These are phyloP conservation scores for Carapus acus DNA, from an alignment of 2,797 vertebrate genomes.

Conservation along the genomic window DNA sequence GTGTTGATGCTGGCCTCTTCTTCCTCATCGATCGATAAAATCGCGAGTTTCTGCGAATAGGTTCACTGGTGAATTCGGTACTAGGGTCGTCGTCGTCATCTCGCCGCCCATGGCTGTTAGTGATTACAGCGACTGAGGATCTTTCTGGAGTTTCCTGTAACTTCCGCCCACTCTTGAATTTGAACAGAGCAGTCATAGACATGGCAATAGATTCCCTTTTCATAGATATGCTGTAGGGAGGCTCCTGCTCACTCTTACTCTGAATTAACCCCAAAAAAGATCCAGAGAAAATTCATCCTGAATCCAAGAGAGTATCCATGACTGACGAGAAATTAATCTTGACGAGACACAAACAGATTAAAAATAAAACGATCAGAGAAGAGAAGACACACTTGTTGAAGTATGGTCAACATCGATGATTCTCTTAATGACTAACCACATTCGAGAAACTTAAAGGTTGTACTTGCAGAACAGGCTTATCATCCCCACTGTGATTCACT, in stretches of 20 bases:
- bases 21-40: slow-evolving; percentile 74
- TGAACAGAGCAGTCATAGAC: slow-evolving; percentile 67
- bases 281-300: slow-evolving; percentile 38
- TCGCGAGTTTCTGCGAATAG: slow-evolving; percentile 67
- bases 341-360: not conserved
- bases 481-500: slow-evolving; percentile 3
- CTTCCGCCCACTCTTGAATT: slow-evolving; percentile 61
- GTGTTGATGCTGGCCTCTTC: slow-evolving; percentile 52
- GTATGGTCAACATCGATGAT: slow-evolving; percentile 48
- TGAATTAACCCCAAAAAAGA: not conserved
- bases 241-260: slow-evolving; percentile 1
- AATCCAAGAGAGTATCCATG: slow-evolving; percentile 64
- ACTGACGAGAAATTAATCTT: slow-evolving; percentile 21
- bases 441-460: too few relatives aligned
- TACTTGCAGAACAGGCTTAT: too few relatives aligned
- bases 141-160: slow-evolving; percentile 43
- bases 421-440: slow-evolving; percentile 51
- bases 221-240: not conserved
- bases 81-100: slow-evolving; percentile 62
- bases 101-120: slow-evolving; percentile 38
- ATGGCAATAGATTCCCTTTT: slow-evolving; percentile 27
- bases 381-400: slow-evolving; percentile 20
- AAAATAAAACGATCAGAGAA: too few relatives aligned
- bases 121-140: slow-evolving; percentile 1
- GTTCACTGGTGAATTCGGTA: slow-evolving; percentile 31